Evolutionary conservation across 2,797 vertebrate species (phyloP).

Genomic region (Danio choprae): DNA sequence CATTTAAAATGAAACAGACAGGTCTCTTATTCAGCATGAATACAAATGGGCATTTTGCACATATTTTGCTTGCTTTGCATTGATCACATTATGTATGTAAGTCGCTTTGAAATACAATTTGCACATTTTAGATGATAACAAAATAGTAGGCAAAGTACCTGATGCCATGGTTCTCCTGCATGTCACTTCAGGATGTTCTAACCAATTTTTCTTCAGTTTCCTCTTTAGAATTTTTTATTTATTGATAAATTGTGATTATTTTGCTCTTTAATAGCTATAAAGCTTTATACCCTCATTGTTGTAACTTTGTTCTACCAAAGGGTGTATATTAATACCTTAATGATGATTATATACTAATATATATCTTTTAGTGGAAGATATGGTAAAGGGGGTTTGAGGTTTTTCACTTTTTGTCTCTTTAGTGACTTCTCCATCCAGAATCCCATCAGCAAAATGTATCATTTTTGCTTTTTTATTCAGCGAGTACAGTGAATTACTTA

Average conservation of each 20-base stretch:
- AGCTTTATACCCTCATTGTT: neutral
- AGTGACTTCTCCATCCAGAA: too few relatives aligned
- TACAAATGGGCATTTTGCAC: too few relatives aligned
- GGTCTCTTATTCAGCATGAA: too few relatives aligned
- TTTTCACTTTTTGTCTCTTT: too few relatives aligned
- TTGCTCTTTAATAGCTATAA: neutral
- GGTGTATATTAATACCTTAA: neutral
- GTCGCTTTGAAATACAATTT: too few relatives aligned
- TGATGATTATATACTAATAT: neutral
- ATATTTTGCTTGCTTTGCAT: too few relatives aligned
- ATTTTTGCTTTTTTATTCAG: neutral
- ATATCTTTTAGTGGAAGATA: neutral
- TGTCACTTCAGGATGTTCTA: neutral
- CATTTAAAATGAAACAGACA: too few relatives aligned
- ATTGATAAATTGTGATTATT: neutral
- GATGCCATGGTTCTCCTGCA: neutral
- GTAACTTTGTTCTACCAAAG: neutral
- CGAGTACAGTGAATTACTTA: slow-evolving; percentile 65
- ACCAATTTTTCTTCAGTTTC: neutral
- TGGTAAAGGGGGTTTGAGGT: too few relatives aligned
- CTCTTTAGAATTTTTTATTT: neutral
- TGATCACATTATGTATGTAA: too few relatives aligned
- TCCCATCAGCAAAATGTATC: neutral
- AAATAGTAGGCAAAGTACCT: neutral
- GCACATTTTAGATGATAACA: too few relatives aligned